Conservation (phyloP, 2,888 invertebrate genomes). For the Hirtodrosophila confusa region DNA sequence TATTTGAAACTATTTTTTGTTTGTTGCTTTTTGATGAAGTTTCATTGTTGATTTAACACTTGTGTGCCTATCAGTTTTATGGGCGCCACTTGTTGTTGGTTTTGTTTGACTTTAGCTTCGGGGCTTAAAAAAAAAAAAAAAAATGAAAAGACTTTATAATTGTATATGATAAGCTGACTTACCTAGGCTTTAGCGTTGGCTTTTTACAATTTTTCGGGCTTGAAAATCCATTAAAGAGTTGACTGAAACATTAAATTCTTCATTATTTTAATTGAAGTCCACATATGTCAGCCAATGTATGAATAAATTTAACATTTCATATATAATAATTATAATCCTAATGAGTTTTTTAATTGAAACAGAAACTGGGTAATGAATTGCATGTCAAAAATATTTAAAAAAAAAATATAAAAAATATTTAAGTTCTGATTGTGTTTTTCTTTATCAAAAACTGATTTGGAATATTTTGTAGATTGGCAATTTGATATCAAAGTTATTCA, state of each 20-base stretch:
- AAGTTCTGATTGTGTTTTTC: not conserved
- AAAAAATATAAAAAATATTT: too few relatives aligned
- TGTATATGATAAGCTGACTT: conserved; percentile 24
- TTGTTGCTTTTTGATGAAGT: conserved; percentile 18
- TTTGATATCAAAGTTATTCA: too few relatives aligned
- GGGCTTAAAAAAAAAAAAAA: conserved; percentile 22
- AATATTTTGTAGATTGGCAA: too few relatives aligned
- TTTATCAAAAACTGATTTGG: not conserved
- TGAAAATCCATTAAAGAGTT: conserved; percentile 2
- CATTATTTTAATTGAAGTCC: conserved; percentile 2
- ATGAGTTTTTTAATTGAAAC: not conserved
- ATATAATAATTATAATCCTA: not conserved
- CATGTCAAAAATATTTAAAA: not conserved
- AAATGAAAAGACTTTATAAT: conserved; percentile 23
- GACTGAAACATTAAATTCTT: not conserved
- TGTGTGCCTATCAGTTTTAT: conserved; percentile 38
- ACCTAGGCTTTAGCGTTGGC: conserved; percentile 9
- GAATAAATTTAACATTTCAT: not conserved
- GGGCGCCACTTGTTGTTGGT: conserved; percentile 49
- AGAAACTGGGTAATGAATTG: too few relatives aligned
- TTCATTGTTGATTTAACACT: conserved; percentile 49
- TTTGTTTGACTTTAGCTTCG: not conserved
- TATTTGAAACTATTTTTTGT: conserved; percentile 3
- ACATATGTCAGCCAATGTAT: not conserved
- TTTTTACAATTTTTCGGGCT: not conserved